phyloP scores from a whole-genome alignment of 2,888 invertebrate species.

The Neoaliturus tenellus region DNA sequence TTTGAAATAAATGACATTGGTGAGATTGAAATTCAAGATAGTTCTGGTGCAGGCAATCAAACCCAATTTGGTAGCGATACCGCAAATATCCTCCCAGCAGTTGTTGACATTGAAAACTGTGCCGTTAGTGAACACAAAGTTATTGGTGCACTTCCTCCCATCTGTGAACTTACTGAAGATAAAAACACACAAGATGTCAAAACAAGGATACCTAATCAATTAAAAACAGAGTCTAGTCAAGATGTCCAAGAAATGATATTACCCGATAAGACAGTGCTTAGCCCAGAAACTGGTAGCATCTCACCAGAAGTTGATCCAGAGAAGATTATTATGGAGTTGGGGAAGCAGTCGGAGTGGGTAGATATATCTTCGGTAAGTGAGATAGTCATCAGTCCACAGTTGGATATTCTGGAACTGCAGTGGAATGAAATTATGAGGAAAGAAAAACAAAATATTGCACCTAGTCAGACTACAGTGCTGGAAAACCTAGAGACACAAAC shows the following conservation, averaged over 20 bases:
- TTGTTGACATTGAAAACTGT: not conserved
- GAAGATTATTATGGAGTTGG: constrained; percentile 59
- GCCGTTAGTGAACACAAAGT: not conserved
- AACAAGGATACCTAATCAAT: not conserved
- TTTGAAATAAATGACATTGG: constrained; percentile 15
- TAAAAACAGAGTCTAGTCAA: not conserved
- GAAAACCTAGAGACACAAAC: not conserved
- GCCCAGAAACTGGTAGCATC: not conserved
- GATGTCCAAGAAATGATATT: not conserved
- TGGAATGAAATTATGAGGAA: constrained; percentile 54
- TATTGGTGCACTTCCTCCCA: not conserved
- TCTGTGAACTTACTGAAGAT: not conserved
- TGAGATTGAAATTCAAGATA: not conserved
- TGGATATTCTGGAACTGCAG: constrained; percentile 61
- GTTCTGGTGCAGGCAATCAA: not conserved
- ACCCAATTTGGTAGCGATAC: too few relatives aligned
- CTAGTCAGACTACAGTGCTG: not conserved
- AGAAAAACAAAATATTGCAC: not conserved
- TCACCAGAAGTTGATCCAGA: constrained; percentile 59
- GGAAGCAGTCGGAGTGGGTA: constrained; percentile 49
- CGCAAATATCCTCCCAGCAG: not conserved
- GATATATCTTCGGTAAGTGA: constrained; percentile 57
- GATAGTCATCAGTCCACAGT: constrained; percentile 60
- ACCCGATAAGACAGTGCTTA: not conserved
- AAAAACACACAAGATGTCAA: not conserved